Evolutionary conservation across 2,888 invertebrate species (phyloP).

Genomic region (Phengaris arion): DNA sequence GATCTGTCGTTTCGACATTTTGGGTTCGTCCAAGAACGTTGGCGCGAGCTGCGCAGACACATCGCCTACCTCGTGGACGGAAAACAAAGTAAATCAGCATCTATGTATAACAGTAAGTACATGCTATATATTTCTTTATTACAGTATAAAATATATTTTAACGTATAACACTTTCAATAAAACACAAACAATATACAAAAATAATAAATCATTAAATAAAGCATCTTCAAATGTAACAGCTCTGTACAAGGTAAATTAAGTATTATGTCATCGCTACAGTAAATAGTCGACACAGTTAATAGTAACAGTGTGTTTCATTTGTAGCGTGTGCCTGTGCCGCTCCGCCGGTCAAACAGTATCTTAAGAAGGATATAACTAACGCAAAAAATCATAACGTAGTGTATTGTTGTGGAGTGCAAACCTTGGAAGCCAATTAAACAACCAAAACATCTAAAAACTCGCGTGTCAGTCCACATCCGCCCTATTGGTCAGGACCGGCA

Average conservation of each 20-base stretch:
- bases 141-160: conserved; percentile 5
- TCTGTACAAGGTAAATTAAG: conserved; percentile 24
- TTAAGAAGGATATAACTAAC: conserved; percentile 13
- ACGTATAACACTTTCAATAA: conserved; percentile 9
- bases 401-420: conserved; percentile 3
- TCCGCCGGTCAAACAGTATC: conserved; percentile 7
- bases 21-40: conserved; percentile 35
- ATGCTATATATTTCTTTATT: conserved; percentile 6
- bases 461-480: background rate
- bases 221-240: background rate
- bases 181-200: conserved; percentile 18
- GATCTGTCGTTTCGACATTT: conserved; percentile 38
- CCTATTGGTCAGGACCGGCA: background rate
- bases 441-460: conserved; percentile 5
- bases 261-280: background rate
- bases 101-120: conserved; percentile 24
- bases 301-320: background rate
- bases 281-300: background rate
- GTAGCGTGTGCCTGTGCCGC: conserved; percentile 15
- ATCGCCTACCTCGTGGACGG: conserved; percentile 6
- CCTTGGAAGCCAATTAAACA: conserved; percentile 18
- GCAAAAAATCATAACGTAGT: conserved; percentile 16
- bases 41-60: conserved; percentile 36
- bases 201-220: background rate
- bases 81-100: conserved; percentile 24